phyloP scores from a whole-genome alignment of 1,140 invertebrate genomes.

The Anagrus nilaparvatae region DNA sequence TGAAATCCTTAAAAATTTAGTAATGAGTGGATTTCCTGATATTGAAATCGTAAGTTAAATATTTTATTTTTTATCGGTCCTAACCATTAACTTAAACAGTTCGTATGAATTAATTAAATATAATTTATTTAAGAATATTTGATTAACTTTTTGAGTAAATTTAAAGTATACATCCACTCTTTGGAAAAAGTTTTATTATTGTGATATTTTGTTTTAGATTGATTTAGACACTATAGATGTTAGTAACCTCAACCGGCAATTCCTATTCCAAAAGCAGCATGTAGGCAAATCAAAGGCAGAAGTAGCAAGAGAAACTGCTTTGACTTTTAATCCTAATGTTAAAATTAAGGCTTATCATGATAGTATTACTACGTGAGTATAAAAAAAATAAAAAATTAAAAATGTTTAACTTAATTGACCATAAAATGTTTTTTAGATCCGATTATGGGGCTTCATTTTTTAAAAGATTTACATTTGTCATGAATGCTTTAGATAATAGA shows the following conservation, averaged over 20 bases:
- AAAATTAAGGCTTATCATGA: slow-evolving; percentile 87
- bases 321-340: slow-evolving; percentile 80
- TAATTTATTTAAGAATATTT: not conserved
- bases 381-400: not conserved
- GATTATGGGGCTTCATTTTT: slow-evolving; percentile 90
- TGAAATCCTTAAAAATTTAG: slow-evolving; percentile 96
- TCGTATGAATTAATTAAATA: too few relatives aligned
- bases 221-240: slow-evolving; percentile 99
- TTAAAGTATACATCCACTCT: too few relatives aligned
- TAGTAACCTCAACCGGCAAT: slow-evolving; percentile 98
- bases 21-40: slow-evolving; percentile 84
- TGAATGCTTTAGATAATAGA: slow-evolving; percentile 97
- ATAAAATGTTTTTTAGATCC: slow-evolving; percentile 49
- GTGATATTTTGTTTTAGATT: slow-evolving; percentile 66
- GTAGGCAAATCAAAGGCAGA: slow-evolving; percentile 92
- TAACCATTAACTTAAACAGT: too few relatives aligned
- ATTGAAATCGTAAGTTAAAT: slow-evolving; percentile 81
- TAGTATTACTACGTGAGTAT: slow-evolving; percentile 78
- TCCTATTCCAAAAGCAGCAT: slow-evolving; percentile 95
- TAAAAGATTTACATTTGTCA: slow-evolving; percentile 82
- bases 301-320: slow-evolving; percentile 79
- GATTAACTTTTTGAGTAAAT: not conserved
- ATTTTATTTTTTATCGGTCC: slow-evolving; percentile 7
- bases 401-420: not conserved
- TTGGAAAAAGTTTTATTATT: too few relatives aligned